Evolutionary conservation across 2,888 invertebrate species (phyloP).

Genomic region (Cerastoderma edule): DNA sequence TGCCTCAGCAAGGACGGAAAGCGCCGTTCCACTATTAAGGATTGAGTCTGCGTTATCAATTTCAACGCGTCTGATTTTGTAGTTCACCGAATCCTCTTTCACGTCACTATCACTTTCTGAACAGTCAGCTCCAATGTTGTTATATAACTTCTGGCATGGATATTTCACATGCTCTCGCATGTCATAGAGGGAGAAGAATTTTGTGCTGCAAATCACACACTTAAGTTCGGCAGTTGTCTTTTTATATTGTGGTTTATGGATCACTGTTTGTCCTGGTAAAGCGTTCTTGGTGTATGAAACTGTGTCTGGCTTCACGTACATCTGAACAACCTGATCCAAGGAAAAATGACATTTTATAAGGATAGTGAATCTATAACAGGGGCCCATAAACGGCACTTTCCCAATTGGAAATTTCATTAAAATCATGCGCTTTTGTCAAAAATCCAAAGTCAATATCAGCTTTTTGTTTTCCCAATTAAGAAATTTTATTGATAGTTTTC

Average conservation of each 20-base stretch:
- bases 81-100: conserved; percentile 26
- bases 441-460: too few relatives aligned
- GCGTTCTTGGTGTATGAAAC: conserved; percentile 48
- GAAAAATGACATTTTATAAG: too few relatives aligned
- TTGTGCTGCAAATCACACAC: conserved; percentile 71
- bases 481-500: too few relatives aligned
- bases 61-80: conserved; percentile 50
- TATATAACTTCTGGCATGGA: conserved; percentile 64
- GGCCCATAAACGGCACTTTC: too few relatives aligned
- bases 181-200: conserved; percentile 68
- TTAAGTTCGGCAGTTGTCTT: conserved; percentile 58
- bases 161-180: conserved; percentile 75
- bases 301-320: conserved; percentile 55
- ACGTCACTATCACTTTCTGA: conserved; percentile 35
- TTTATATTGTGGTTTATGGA: conserved; percentile 55
- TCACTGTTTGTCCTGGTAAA: conserved; percentile 47
- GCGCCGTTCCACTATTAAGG: conserved; percentile 32
- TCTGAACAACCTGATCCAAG: conserved; percentile 54
- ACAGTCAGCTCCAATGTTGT: conserved; percentile 17
- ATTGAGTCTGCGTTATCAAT: conserved; percentile 15
- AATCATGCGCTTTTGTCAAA: too few relatives aligned
- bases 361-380: too few relatives aligned
- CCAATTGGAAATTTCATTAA: too few relatives aligned
- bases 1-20: conserved; percentile 58
- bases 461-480: too few relatives aligned